Evolutionary conservation across 1,140 invertebrate species (phyloP).

Genomic region (Orius laevigatus): DNA sequence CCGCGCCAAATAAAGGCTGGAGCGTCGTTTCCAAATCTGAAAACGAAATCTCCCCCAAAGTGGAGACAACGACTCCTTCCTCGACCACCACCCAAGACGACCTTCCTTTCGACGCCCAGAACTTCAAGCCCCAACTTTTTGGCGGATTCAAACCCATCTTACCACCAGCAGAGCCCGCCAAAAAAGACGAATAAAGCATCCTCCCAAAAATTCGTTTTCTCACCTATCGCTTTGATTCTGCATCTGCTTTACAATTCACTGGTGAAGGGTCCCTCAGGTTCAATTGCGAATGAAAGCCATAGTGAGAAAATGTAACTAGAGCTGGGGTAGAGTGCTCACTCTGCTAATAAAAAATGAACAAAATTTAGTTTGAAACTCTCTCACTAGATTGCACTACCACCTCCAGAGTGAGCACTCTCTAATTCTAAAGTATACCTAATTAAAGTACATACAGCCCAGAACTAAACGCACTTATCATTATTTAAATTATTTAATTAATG

Average conservation of each 20-base stretch:
- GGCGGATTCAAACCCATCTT: constrained; percentile 48
- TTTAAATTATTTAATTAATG: neutral
- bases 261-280: neutral
- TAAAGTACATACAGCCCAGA: too few species aligned
- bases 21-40: constrained; percentile 34
- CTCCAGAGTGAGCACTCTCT: too few species aligned
- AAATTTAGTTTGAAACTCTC: too few species aligned
- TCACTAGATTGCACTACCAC: too few species aligned
- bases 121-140: constrained; percentile 48
- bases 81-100: constrained; percentile 11
- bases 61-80: constrained; percentile 11
- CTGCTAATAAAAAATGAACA: neutral
- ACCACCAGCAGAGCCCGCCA: constrained; percentile 8
- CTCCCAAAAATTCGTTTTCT: neutral
- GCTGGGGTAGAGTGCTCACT: neutral
- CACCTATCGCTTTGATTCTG: too few species aligned
- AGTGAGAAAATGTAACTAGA: neutral
- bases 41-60: constrained; percentile 24
- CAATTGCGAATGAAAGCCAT: neutral
- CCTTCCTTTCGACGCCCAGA: constrained; percentile 39
- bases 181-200: constrained; percentile 1
- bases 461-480: too few species aligned
- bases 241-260: neutral
- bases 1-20: constrained; percentile 41
- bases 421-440: too few species aligned